Evolutionary conservation across 2,797 vertebrate genomes (phyloP).

Genomic region (Pygocentrus nattereri): DNA sequence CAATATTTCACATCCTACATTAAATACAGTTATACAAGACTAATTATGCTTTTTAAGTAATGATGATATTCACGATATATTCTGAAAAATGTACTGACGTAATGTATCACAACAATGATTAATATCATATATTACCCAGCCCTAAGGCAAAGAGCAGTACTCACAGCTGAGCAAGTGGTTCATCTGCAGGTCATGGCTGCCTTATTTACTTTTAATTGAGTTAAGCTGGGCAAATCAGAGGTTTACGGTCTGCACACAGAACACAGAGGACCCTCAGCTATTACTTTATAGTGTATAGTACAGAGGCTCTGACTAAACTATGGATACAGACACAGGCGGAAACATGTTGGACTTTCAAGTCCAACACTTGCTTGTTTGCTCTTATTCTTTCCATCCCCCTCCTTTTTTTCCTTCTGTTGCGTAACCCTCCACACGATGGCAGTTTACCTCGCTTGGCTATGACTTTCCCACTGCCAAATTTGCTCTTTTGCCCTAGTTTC

Average conservation of each 20-base stretch:
- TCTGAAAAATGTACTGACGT: no score
- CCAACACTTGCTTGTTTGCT: slow-evolving; percentile 48
- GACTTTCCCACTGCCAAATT: neutral
- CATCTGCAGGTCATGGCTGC: slow-evolving; percentile 92
- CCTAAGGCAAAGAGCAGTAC: slow-evolving; percentile 67
- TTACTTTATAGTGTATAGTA: slow-evolving; percentile 14
- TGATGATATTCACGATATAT: no score
- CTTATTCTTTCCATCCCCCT: neutral
- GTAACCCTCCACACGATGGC: slow-evolving; percentile 5
- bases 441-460: slow-evolving; percentile 17
- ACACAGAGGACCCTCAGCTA: slow-evolving; percentile 44
- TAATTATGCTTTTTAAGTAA: no score
- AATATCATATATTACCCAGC: no score
- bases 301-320: neutral
- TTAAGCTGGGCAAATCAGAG: slow-evolving; percentile 98
- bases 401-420: neutral
- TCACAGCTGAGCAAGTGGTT: slow-evolving; percentile 92
- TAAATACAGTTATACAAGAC: no score
- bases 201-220: slow-evolving; percentile 98
- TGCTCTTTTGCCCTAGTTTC: neutral
- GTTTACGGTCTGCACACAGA: slow-evolving; percentile 76
- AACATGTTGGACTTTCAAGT: neutral
- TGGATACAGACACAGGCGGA: neutral
- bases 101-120: no score
- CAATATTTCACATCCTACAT: no score